Base-by-base conservation (phyloP, 2,888 invertebrate species). In the Portevinia maculata region DNA sequence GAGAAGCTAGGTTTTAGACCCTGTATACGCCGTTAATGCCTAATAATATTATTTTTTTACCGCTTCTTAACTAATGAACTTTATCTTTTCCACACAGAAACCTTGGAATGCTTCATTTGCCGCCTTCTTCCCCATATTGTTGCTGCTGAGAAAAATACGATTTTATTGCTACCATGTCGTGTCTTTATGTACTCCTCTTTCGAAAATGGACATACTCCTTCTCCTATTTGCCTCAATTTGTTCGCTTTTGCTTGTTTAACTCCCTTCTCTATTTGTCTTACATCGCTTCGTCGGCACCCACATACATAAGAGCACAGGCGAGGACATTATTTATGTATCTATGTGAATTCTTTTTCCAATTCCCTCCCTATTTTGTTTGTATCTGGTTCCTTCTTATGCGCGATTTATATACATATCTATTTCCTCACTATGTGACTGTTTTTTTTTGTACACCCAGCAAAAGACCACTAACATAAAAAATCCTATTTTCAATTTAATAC, bases 401-500 rank as follows among this genome's bases (percentile, higher is more conserved):
- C 41, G 55, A 9, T 44, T 15, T 50, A n/a, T n/a, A n/a, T n/a
- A n/a, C n/a, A n/a, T 52, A 44, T 28, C 48, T 48, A 3, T 3
- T 19, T 13, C 48, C 48, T 28, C 24, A 46, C 46, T 46, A 19
- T 3, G 46, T 11, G 28, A 48, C n/a, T 13, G 1, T 15, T 15
- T 15, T 13, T 41, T 41, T 41, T n/a, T n/a, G n/a, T 41, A 41
- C 41, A 41, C 3, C 41, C 41, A 28, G 24, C 8, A 48, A 74
- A 57, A 48, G 28, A 24, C 9, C 44, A 37, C 50, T 64, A 64
- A 50, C 64, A 28, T 64, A 52, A 71, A 70, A 69, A 71, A 60
- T 60, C 32, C 52, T n/a, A 52, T 65, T 71, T 79, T 79, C 60
- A 74, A 79, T 79, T 79, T 55, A 79, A 79, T 79, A 67, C 62